phyloP scores from a whole-genome alignment of 1,140 invertebrate species.

The Mizuhopecten yessoensis region DNA sequence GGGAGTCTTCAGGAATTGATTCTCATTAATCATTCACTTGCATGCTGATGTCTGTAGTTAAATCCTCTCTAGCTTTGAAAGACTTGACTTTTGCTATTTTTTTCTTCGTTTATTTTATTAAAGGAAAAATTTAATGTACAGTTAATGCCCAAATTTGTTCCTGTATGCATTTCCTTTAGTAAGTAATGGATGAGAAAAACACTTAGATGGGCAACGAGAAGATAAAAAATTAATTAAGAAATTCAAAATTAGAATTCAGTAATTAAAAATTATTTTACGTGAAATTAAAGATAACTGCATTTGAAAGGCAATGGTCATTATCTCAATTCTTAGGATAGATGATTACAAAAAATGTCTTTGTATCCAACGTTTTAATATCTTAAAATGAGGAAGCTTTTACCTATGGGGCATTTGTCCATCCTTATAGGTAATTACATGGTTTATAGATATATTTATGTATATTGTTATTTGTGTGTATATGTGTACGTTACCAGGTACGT shows the following conservation, averaged over 20 bases:
- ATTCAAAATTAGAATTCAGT: too few relatives aligned
- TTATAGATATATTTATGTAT: neutral
- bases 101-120: neutral
- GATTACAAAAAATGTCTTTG: neutral
- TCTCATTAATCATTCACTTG: neutral
- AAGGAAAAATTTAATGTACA: neutral
- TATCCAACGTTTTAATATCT: too few relatives aligned
- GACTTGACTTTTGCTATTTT: neutral
- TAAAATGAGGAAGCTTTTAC: too few relatives aligned
- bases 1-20: neutral
- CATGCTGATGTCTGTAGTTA: neutral
- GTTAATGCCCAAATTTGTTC: neutral
- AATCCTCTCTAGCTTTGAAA: neutral
- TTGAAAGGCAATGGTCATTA: neutral
- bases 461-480: slow-evolving; percentile 27
- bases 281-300: neutral
- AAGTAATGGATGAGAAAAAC: neutral
- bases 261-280: neutral
- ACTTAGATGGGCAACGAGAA: neutral
- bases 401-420: neutral
- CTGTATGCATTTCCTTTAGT: neutral
- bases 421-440: neutral
- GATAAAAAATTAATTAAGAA: neutral
- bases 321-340: neutral
- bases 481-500: neutral